Evolutionary conservation across 2,797 vertebrate species (phyloP), one percentile per base, ranked within the genome.

Genomic region (Rhinogobio ventralis): DNA sequence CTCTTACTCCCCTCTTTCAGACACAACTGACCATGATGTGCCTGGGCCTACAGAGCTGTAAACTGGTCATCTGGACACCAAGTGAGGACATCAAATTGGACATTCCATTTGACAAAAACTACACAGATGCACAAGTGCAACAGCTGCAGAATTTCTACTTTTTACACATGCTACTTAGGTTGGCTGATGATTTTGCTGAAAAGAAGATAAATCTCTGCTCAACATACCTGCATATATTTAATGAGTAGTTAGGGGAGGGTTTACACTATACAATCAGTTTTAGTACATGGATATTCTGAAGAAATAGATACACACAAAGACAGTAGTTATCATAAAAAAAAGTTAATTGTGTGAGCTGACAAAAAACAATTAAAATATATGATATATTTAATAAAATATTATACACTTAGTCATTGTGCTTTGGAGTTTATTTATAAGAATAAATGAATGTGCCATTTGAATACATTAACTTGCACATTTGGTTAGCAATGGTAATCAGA

Each of bases 51-150:
- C 33, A 68, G 19, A 68, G 66, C 19, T 68, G 33, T 33, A 68
- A 39, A 33, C 33, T 68, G 36, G 33, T 68, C 19, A 68, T 68
- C 66, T 39, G 66, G 66, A 39, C 66, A 68, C 66, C 66, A 33
- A 33, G 5, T 33, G 64, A 66, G 6, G 25, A 66, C 64, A 17
- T 68, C 0, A 19, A 68, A 11, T 20, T 68, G 30, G 15, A 67
- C 13, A 46, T 46, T 46, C 42, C 64, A 67, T 67, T 67, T 33
- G 28, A 67, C 30, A 19, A 36, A 36, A 8, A 20, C 30, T 36
- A 33, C 17, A 64, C 33, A 33, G 33, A 33, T 33, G 23, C 23
- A 33, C 33, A 33, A 51, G 49, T 51, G 5, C 49, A 51, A 23
- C 51, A 3, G 7, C 62, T 28, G 11, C 11, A 64, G n/a, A 64